These are phyloP conservation scores for Condylostylus longicornis DNA, from an alignment of 1,140 invertebrate genomes.

Conservation along the genomic window DNA sequence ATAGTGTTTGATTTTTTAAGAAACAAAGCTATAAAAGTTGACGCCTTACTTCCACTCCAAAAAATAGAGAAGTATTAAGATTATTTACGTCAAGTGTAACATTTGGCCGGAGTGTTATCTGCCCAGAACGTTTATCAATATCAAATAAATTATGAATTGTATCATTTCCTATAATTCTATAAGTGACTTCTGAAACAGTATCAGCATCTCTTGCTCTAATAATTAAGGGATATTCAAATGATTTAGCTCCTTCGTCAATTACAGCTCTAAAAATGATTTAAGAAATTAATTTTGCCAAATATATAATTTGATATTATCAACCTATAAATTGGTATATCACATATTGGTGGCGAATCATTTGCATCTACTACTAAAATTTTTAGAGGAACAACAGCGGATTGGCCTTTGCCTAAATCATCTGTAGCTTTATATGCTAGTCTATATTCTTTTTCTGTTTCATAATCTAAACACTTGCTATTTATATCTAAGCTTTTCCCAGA, in stretches of 20 bases:
- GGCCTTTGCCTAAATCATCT: conserved; percentile 66
- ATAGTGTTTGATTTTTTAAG: conserved; percentile 22
- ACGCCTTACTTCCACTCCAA: too few relatives aligned
- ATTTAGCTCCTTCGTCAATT: conserved; percentile 66
- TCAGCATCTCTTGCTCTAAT: conserved; percentile 64
- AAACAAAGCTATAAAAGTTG: too few relatives aligned
- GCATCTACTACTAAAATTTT: conserved; percentile 63
- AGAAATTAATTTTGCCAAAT: too few relatives aligned
- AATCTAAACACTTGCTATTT: conserved; percentile 57
- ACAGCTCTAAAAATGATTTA: too few relatives aligned
- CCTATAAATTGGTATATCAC: conserved; percentile 54
- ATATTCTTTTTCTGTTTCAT: conserved; percentile 67
- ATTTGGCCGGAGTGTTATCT: conserved; percentile 25
- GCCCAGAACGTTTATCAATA: conserved; percentile 26
- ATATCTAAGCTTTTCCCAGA: too few relatives aligned
- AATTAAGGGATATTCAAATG: conserved; percentile 61
- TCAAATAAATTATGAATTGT: conserved; percentile 23
- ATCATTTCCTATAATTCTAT: conserved; percentile 32
- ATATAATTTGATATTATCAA: too few relatives aligned
- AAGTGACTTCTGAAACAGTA: conserved; percentile 62
- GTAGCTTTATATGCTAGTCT: conserved; percentile 74
- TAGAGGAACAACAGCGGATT: conserved; percentile 58
- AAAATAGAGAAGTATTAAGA: too few relatives aligned
- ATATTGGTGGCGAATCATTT: conserved; percentile 75
- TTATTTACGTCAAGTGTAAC: conserved; percentile 29